Conservation (phyloP, 2,888 invertebrate species). For the Silvanus unidentatus region DNA sequence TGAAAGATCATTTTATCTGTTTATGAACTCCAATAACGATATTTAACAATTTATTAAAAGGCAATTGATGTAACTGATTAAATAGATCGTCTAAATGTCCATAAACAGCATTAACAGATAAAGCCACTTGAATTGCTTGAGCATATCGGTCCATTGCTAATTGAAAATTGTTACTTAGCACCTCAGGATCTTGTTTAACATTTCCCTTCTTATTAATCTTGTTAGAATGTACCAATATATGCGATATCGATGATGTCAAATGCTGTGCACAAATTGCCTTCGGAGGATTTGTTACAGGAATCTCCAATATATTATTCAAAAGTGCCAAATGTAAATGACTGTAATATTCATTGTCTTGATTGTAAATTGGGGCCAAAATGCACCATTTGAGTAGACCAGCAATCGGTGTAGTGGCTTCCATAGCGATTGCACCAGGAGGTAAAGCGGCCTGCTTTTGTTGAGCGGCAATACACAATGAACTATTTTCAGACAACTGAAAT, state of each 20-base stretch:
- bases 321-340: slow-evolving; percentile 64
- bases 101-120: slow-evolving; percentile 72
- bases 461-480: slow-evolving; percentile 63
- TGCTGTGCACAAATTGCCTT: slow-evolving; percentile 62
- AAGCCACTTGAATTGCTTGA: slow-evolving; percentile 76
- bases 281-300: slow-evolving; percentile 49
- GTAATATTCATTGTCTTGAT: slow-evolving; percentile 49
- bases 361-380: slow-evolving; percentile 60
- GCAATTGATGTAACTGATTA: slow-evolving; percentile 55
- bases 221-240: slow-evolving; percentile 26
- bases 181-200: slow-evolving; percentile 19
- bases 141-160: slow-evolving; percentile 71
- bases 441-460: slow-evolving; percentile 59
- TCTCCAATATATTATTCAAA: slow-evolving; percentile 58
- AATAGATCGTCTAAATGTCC: slow-evolving; percentile 70
- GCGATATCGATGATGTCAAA: slow-evolving; percentile 40
- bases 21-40: slow-evolving; percentile 60
- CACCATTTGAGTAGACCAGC: slow-evolving; percentile 77
- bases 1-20: slow-evolving; percentile 11
- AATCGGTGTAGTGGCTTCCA: slow-evolving; percentile 76
- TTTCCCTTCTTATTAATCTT: slow-evolving; percentile 26
- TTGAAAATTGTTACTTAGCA: slow-evolving; percentile 44
- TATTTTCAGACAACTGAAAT: slow-evolving; percentile 56
- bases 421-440: slow-evolving; percentile 74
- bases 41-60: slow-evolving; percentile 57